Base-by-base conservation (phyloP, 2,113 vertebrate genomes). In the Microcebus tavaratra region DNA sequence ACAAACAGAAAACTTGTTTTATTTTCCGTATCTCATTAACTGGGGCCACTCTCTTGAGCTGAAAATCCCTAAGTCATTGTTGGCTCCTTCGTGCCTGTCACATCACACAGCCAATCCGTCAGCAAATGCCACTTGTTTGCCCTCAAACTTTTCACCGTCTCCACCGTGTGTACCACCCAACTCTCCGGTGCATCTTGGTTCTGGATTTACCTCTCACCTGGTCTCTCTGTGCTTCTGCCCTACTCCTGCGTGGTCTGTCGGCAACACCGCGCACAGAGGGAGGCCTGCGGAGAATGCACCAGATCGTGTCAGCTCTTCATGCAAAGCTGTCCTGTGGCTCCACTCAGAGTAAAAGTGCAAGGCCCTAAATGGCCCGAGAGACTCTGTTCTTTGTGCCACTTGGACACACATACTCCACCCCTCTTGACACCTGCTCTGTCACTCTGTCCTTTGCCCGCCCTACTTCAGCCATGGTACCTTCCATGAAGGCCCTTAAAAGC, bases 331-430 rank as follows among this genome's bases (percentile, higher is more conserved):
- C 50, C 21, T 8, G 0, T 17, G 31, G 48, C 50, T 36, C 79
- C 31, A 55, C 72, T 76, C 45, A 42, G 34, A 53, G 59, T 27
- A 18, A 67, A 76, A 18, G 5, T 2, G 1, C 39, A 55, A 21
- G 48, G 10, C 8, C 23, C 42, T 6, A 8, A 8, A 8, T 3
- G 25, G 34, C 12, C 48, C 0, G 3, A 5, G 9, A 31, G 3
- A 23, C 48, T 36, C 11, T 39, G 23, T 29, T 36, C 2, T 5
- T 5, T 31, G 21, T 15, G 36, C 15, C 8, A 23, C 11, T 10
- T 0, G 4, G 15, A 18, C 27, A 21, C 3, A 6, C 1, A 3
- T 0, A 0, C 27, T 8, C 18, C 23, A 36, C 11, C 65, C 13
- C 15, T 80, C 6, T 5, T 13, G 4, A 31, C 12, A 2, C 42